Conservation (phyloP, 2,113 vertebrate genomes). For the Butorides virescens region DNA sequence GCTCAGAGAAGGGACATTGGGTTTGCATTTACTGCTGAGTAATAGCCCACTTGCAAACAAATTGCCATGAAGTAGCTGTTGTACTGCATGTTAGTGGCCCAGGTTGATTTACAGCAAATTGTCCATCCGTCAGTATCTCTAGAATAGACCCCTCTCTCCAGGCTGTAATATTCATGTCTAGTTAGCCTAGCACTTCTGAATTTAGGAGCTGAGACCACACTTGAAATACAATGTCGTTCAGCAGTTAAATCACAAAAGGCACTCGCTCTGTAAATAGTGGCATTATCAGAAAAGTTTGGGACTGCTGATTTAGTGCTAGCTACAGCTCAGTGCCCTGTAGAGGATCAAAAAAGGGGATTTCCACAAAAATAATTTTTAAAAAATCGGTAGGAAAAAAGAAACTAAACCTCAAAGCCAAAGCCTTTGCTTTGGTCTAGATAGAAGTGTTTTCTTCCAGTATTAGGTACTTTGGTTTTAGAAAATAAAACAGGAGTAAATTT, state of each 20-base stretch:
- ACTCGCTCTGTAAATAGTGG: background rate
- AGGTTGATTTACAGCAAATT: conserved; percentile 27
- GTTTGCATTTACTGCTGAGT: background rate
- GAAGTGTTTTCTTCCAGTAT: background rate
- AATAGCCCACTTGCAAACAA: conserved; percentile 21
- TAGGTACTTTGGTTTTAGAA: background rate
- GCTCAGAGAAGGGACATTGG: background rate
- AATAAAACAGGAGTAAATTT: background rate
- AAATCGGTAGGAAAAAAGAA: background rate
- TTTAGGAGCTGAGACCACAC: conserved; percentile 2
- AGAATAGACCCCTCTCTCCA: background rate
- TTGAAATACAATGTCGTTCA: background rate
- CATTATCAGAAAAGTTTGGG: background rate
- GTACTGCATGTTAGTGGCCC: background rate
- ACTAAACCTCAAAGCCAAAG: background rate
- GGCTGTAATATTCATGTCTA: conserved; percentile 6
- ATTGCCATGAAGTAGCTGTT: conserved; percentile 24
- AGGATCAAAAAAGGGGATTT: background rate
- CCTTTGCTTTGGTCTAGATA: background rate
- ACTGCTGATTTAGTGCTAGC: background rate
- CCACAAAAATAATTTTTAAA: background rate
- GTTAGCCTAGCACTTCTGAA: background rate
- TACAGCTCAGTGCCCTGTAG: background rate
- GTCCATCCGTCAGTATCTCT: background rate
- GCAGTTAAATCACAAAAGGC: background rate